phyloP scores from a whole-genome alignment of 1,140 invertebrate genomes.

The Meloidogyne floridensis region DNA sequence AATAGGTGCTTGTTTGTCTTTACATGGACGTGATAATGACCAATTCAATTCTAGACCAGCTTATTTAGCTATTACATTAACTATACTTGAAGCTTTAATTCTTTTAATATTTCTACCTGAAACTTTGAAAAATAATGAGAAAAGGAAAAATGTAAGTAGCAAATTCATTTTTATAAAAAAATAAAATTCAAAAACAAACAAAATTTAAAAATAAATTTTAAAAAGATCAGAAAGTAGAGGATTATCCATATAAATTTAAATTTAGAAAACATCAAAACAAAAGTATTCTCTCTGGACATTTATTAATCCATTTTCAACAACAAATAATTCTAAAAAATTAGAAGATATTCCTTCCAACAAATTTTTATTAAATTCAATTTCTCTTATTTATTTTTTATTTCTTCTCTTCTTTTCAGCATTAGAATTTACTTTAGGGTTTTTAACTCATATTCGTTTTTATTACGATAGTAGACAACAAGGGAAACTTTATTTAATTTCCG shows the following conservation, averaged over 20 bases:
- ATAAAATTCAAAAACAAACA: constrained; percentile 10
- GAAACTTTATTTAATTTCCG: constrained; percentile 93
- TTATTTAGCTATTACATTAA: constrained; percentile 79
- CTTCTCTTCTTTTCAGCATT: constrained; percentile 94
- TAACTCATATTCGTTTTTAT: constrained; percentile 87
- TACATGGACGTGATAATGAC: constrained; percentile 70
- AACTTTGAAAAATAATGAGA: constrained; percentile 71
- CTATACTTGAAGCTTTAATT: constrained; percentile 79
- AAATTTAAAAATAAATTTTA: no score
- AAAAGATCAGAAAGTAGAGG: no score
- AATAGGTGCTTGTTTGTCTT: constrained; percentile 87
- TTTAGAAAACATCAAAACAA: not conserved
- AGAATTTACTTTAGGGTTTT: constrained; percentile 94
- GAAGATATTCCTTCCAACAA: not conserved
- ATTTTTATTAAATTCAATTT: constrained; percentile 9
- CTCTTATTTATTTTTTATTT: constrained; percentile 85
- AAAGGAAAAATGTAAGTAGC: constrained; percentile 20
- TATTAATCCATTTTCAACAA: not conserved
- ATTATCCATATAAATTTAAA: not conserved
- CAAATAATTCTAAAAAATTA: not conserved
- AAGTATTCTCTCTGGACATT: not conserved
- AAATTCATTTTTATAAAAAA: constrained; percentile 16
- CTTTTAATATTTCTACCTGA: constrained; percentile 80
- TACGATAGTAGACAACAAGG: constrained; percentile 94
- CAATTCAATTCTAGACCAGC: constrained; percentile 82